phyloP scores from a whole-genome alignment of 2,888 invertebrate genomes.

The Rotaria macrura region DNA sequence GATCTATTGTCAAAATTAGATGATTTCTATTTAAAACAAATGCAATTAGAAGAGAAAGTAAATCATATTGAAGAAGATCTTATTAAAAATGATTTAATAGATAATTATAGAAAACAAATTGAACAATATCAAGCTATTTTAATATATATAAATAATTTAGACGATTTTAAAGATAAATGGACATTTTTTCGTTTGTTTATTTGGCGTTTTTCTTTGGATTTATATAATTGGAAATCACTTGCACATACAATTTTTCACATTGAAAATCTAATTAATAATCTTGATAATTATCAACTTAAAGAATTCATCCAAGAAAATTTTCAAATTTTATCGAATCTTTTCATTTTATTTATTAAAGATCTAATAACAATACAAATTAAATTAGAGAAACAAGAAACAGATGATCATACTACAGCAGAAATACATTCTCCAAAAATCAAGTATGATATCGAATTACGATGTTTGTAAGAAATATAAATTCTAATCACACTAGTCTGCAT shows the following conservation, averaged over 20 bases:
- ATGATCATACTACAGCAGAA: no score
- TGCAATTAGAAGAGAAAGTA: background rate
- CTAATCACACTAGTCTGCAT: no score
- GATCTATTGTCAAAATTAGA: background rate
- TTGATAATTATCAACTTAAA: background rate
- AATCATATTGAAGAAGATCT: background rate
- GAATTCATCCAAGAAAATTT: background rate
- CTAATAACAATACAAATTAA: background rate
- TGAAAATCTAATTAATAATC: background rate
- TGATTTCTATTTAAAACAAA: background rate
- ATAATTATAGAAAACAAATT: background rate
- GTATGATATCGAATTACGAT: no score
- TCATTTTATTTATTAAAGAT: background rate
- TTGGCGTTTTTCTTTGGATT: background rate
- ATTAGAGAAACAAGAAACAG: background rate
- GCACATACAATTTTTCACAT: background rate
- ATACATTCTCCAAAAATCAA: no score
- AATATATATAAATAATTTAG: background rate
- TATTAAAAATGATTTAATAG: background rate
- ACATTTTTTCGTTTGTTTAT: background rate
- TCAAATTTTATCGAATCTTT: background rate
- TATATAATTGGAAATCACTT: background rate
- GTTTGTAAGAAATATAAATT: no score
- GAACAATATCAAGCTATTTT: background rate
- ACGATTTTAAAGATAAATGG: background rate